phyloP scores from a whole-genome alignment of 2,888 invertebrate genomes.

The Drosophila infuscata region DNA sequence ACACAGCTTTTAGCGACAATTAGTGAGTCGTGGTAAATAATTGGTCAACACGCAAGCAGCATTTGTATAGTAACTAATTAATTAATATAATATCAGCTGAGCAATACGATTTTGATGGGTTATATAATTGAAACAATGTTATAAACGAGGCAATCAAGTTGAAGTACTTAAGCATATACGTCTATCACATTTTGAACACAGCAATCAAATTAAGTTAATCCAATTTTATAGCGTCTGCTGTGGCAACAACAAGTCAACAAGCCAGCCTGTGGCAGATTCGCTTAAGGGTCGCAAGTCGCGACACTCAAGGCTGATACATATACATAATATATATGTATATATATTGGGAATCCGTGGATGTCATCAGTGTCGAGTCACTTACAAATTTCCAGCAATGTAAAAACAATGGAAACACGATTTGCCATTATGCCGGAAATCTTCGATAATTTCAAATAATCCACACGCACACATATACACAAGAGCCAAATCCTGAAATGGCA shows the following conservation, averaged over 20 bases:
- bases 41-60: neutral
- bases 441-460: conserved; percentile 78
- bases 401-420: conserved; percentile 70
- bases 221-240: conserved; percentile 32
- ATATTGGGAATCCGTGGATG: conserved; percentile 46
- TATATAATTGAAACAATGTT: conserved; percentile 21
- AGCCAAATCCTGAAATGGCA: conserved; percentile 25
- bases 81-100: neutral
- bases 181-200: conserved; percentile 31
- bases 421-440: conserved; percentile 75
- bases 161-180: conserved; percentile 28
- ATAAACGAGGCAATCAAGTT: conserved; percentile 21
- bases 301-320: conserved; percentile 14
- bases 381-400: conserved; percentile 66
- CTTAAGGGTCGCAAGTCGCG: conserved; percentile 31
- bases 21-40: too few species aligned
- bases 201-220: conserved; percentile 42
- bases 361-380: conserved; percentile 52
- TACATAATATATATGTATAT: neutral
- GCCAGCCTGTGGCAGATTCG: conserved; percentile 8
- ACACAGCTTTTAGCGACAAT: neutral
- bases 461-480: conserved; percentile 20
- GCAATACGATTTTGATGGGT: neutral
- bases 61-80: neutral
- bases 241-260: conserved; percentile 1